Conservation (phyloP, 2,888 invertebrate species). For the Podotricha telesiphe region DNA sequence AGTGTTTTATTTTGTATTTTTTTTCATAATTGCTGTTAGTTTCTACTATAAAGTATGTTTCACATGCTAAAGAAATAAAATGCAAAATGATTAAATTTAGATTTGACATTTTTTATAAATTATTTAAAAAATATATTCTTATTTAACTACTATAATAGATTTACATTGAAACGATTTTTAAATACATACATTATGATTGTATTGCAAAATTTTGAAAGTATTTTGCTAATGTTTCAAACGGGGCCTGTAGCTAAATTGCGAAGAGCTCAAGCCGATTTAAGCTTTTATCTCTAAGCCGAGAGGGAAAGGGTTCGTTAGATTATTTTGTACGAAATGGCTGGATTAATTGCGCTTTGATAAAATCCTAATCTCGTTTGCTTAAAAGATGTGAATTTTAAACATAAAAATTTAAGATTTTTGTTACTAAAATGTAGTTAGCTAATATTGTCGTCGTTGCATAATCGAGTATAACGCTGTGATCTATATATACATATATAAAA, state of each 20-base stretch:
- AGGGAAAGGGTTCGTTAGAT: constrained; percentile 30
- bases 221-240: constrained; percentile 31
- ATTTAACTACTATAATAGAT: not conserved
- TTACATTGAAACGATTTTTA: not conserved
- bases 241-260: constrained; percentile 29
- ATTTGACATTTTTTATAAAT: too few relatives aligned
- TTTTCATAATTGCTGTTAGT: not conserved
- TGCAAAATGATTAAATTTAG: too few relatives aligned
- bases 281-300: constrained; percentile 36
- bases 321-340: constrained; percentile 21
- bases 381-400: not conserved
- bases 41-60: not conserved
- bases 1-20: not conserved
- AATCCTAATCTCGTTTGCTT: constrained; percentile 10
- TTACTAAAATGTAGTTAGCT: not conserved
- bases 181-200: not conserved
- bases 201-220: not conserved
- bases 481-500: too few relatives aligned
- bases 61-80: not conserved
- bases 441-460: not conserved
- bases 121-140: too few relatives aligned
- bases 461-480: too few relatives aligned
- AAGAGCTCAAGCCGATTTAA: constrained; percentile 30
- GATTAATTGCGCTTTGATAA: constrained; percentile 33
- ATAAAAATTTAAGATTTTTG: not conserved